phyloP scores from a whole-genome alignment of 2,113 vertebrate genomes.

The Perca schrenkii region DNA sequence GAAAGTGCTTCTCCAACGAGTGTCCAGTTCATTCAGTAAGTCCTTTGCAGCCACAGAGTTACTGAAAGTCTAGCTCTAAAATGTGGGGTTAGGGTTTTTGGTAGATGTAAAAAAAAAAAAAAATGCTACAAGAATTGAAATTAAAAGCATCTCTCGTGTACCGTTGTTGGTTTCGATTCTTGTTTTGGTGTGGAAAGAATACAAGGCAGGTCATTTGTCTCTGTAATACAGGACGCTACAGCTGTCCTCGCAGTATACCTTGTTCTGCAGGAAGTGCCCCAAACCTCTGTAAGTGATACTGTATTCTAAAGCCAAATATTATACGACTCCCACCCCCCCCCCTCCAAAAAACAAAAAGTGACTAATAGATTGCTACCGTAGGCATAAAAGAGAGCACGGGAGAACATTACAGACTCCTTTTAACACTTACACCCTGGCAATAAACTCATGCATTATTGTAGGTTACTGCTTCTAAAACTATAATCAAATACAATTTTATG shows the following conservation, averaged over 20 bases:
- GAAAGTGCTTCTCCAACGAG: slow-evolving; percentile 70
- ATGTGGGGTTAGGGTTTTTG: not conserved
- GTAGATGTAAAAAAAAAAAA: slow-evolving; percentile 12
- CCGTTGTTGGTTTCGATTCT: not conserved
- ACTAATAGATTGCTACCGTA: slow-evolving; percentile 38
- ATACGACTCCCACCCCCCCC: not conserved
- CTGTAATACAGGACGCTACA: slow-evolving; percentile 47
- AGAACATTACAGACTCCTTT: slow-evolving; percentile 49
- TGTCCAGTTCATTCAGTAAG: slow-evolving; percentile 53
- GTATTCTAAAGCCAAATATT: slow-evolving; percentile 44
- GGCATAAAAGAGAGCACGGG: slow-evolving; percentile 7
- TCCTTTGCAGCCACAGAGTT: slow-evolving; percentile 57
- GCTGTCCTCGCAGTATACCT: slow-evolving; percentile 7
- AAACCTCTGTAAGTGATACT: slow-evolving; percentile 33
- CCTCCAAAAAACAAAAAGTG: slow-evolving; percentile 5
- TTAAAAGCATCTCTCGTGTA: slow-evolving; percentile 50
- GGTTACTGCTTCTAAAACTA: slow-evolving; percentile 95
- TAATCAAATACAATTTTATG: slow-evolving; percentile 91
- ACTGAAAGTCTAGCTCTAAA: slow-evolving; percentile 40
- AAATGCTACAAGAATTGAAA: slow-evolving; percentile 61
- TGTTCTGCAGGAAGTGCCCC: slow-evolving; percentile 35
- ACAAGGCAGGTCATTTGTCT: slow-evolving; percentile 14
- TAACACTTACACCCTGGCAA: slow-evolving; percentile 76
- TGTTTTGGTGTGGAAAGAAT: slow-evolving; percentile 38
- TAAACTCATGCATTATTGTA: slow-evolving; percentile 90